Base-by-base conservation (phyloP, 2,113 vertebrate genomes). In the Apeltes quadracus region DNA sequence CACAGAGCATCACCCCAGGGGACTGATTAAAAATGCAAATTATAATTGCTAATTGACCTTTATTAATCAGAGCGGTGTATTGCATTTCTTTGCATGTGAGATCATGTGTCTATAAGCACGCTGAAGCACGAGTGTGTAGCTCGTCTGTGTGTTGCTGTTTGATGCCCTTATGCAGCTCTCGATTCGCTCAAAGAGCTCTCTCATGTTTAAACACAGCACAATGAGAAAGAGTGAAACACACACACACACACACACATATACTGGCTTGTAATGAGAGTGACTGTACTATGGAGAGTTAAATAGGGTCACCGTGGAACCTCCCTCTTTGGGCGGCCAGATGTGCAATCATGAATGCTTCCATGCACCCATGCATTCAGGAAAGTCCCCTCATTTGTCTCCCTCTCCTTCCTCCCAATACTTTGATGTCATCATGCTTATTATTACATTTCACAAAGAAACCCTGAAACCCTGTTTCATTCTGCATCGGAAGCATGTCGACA, bases 1-100 rank as follows among this genome's bases (percentile, higher is more conserved):
- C 90, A 89, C 88, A 85, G 84, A 87, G 85, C 82, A 70, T 63
- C 89, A 77, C 90, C 90, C 87, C 88, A 76, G 92, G 92, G 90
- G 91, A 90, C 90, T 93, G 92, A 93, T 94, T 94, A 93, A 93
- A 94, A 93, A 92, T 93, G 93, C 87, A 93, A 92, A 93, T 93
- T 91, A 84, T 92, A 93, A 94, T 93, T 92, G 91, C 92, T 93
- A 93, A 93, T 94, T 93, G 92, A 93, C 93, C 92, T 93, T 93
- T 92, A 92, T 92, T 93, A 92, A 93, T 93, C 92, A 93, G 89
- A 90, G 88, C 85, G 79, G 53, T 76, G 79, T 75, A 59, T 77
- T 81, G 72, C 46, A 51, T 77, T 83, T 79, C 70, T 66, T 63
- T 50, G 53, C 62, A 58, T 80, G 70, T 23, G 29, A 34, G 27